A percentile compares a stretch with the other conserved stretches of the same genome.
These are phyloP conservation scores for Hippocampus comes DNA, from an alignment of 2,113 vertebrate genomes.

Conservation along the genomic window DNA sequence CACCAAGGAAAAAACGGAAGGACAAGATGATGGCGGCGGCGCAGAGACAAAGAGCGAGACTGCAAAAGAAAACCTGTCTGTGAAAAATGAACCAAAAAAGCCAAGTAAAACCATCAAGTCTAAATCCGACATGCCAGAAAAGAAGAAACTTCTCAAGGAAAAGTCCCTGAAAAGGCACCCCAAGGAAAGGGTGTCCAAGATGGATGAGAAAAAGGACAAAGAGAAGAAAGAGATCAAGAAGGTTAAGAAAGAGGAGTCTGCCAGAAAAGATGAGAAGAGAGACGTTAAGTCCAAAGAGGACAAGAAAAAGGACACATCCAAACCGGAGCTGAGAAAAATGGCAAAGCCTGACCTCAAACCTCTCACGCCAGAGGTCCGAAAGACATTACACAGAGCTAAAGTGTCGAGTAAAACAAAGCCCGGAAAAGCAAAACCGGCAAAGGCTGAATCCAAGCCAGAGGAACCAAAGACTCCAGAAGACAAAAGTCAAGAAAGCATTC, in stretches of 20 bases:
- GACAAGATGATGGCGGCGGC: conserved; percentile 74
- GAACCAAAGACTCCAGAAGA: conserved; percentile 20
- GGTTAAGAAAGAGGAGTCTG: conserved; percentile 83
- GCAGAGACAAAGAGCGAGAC: conserved; percentile 80
- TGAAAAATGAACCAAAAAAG: conserved; percentile 82
- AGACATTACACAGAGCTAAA: conserved; percentile 94
- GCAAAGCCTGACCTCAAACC: conserved; percentile 91
- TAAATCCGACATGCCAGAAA: conserved; percentile 85
- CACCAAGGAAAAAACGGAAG: conserved; percentile 80
- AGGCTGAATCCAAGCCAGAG: conserved; percentile 67
- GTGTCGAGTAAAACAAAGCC: conserved; percentile 81
- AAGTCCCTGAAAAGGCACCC: conserved; percentile 88
- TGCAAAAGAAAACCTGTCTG: conserved; percentile 79
- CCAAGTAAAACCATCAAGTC: conserved; percentile 76
- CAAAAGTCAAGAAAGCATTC: conserved; percentile 32
- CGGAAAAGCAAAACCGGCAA: conserved; percentile 78
- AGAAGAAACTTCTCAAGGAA: conserved; percentile 89
- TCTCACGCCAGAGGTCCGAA: conserved; percentile 93
- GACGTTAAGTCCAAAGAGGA: conserved; percentile 83
- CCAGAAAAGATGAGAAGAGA: conserved; percentile 91
- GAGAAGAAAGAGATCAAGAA: conserved; percentile 95
- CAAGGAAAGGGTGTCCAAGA: conserved; percentile 90
- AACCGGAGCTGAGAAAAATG: conserved; percentile 85
- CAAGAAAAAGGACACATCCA: conserved; percentile 83
- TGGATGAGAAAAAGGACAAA: conserved; percentile 96